Base-by-base conservation (phyloP, 2,888 invertebrate species). In the Pheosia tremula region DNA sequence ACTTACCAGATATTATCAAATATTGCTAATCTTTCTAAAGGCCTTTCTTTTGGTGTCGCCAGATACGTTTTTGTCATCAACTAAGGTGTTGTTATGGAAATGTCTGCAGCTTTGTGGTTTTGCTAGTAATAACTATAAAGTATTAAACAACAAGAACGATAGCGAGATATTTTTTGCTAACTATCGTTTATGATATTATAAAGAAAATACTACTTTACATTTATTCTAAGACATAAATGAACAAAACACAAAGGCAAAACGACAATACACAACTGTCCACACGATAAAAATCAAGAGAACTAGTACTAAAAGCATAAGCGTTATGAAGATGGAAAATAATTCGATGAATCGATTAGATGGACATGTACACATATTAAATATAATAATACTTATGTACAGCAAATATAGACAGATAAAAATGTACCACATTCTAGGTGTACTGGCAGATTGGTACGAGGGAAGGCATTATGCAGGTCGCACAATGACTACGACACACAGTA, bases 401-500 rank as follows among this genome's bases (percentile, higher is more conserved):
- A 66, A 11, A 72, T 71, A 76, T 66, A 84, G 77, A 81, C 73
- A 86, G 73, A 78, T 73, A 56, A 41, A 77, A 87, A 81, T 84
- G 90, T 91, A 93, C 92, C 93, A 93, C 91, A 83, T 90, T 92
- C 91, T 87, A 90, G 93, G 88, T 85, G 89, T 92, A 92, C 91
- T 92, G 91, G 85, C 85, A 85, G 82, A 83, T 77, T 85, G 86
- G 85, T 83, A 85, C 81, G 84, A 85, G 85, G 89, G 86, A 87
- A 83, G 86, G 83, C 91, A 91, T 93, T 93, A 91, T 93, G 92
- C 92, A 87, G 91, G 89, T 87, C 89, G 91, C 93, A 92, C 93
- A 93, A 92, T 90, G 93, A 88, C 90, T 93, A 93, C 91, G 78
- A 91, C 91, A 93, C 91, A 89, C 93, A 93, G 90, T 93, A 93